These are phyloP conservation scores for Crematogaster levior DNA, from an alignment of 2,888 invertebrate genomes.

Conservation along the genomic window DNA sequence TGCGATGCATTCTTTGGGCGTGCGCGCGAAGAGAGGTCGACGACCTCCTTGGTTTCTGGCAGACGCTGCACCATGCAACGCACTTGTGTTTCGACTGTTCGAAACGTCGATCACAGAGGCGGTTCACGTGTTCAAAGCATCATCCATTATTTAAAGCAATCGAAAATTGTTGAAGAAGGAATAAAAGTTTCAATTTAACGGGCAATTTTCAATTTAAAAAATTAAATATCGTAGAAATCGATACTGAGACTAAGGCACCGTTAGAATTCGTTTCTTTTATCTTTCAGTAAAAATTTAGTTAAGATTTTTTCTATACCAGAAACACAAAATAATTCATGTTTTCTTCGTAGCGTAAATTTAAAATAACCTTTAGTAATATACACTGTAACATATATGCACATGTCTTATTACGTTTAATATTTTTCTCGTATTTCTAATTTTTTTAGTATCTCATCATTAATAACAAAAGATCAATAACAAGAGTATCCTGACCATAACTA, in stretches of 20 bases:
- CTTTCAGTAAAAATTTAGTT: background rate
- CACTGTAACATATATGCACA: background rate
- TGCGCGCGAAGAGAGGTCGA: constrained; percentile 42
- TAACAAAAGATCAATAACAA: no score
- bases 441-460: no score
- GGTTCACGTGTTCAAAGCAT: background rate
- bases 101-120: background rate
- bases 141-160: background rate
- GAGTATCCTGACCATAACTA: background rate
- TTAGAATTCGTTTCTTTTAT: background rate
- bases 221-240: background rate
- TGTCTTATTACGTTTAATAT: background rate
- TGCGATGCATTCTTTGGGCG: constrained; percentile 45
- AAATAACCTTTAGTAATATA: background rate
- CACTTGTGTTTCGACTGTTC: background rate
- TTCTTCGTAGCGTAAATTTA: background rate
- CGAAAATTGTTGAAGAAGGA: background rate
- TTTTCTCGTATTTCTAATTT: no score
- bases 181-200: background rate
- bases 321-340: background rate
- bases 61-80: background rate
- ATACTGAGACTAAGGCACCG: background rate
- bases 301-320: background rate
- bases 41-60: constrained; percentile 43
- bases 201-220: background rate